Percentiles rank a stretch among this genome's conserved stretches.
These are phyloP conservation scores for Pseudomyrmex sp. DNA, from an alignment of 1,140 invertebrate genomes.

Conservation along the genomic window DNA sequence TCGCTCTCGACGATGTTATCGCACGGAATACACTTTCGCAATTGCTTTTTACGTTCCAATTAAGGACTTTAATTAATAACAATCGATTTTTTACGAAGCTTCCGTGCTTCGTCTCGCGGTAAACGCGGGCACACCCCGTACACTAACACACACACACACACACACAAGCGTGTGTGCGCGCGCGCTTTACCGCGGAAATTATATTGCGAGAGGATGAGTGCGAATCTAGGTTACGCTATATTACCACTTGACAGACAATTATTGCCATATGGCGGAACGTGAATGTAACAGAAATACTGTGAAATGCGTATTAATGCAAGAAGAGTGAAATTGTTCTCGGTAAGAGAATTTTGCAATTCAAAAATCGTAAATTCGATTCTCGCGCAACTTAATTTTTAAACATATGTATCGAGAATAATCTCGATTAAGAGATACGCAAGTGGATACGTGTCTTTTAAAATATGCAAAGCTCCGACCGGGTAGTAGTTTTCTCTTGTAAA, in stretches of 20 bases:
- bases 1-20: neutral
- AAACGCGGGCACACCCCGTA: slow-evolving; percentile 13
- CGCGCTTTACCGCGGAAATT: slow-evolving; percentile 47
- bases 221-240: slow-evolving; percentile 61
- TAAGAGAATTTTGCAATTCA: neutral
- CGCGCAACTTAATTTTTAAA: neutral
- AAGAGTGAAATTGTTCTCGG: neutral
- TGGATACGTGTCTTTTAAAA: neutral
- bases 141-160: slow-evolving; percentile 22
- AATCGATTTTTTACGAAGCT: slow-evolving; percentile 5
- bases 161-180: neutral
- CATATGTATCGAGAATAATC: neutral
- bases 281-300: slow-evolving; percentile 21
- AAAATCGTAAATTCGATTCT: neutral
- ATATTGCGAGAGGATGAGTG: slow-evolving; percentile 33
- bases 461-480: too few relatives aligned
- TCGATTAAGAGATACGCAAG: neutral
- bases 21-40: slow-evolving; percentile 1
- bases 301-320: neutral
- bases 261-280: neutral
- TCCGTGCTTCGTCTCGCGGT: neutral
- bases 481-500: neutral
- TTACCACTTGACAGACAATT: slow-evolving; percentile 39
- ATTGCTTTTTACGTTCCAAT: slow-evolving; percentile 1
- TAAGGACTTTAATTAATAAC: slow-evolving; percentile 6